These are phyloP conservation scores for Falco rusticolus DNA, from an alignment of 2,797 vertebrate genomes.

Conservation along the genomic window DNA sequence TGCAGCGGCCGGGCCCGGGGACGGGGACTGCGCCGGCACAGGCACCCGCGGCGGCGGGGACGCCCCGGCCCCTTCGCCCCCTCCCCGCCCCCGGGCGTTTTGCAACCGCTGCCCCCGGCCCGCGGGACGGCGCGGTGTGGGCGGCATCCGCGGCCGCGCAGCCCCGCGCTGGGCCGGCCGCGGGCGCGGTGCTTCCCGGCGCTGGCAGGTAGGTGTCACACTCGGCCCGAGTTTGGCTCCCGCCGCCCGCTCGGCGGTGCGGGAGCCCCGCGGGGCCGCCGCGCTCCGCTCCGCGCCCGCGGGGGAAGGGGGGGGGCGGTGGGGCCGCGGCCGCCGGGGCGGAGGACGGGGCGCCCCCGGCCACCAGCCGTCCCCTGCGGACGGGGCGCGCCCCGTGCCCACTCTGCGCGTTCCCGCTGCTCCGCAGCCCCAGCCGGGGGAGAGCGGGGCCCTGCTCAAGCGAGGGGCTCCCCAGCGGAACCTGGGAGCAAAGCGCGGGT, in stretches of 20 bases:
- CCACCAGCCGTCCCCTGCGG: neutral
- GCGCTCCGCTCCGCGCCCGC: neutral
- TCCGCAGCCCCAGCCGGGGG: neutral
- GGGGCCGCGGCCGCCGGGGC: neutral
- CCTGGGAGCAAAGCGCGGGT: neutral
- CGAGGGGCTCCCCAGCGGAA: neutral
- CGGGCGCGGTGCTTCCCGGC: slow-evolving; percentile 79
- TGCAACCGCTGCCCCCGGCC: neutral
- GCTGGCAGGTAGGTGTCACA: slow-evolving; percentile 98
- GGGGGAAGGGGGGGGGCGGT: too few species aligned
- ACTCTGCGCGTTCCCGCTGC: neutral
- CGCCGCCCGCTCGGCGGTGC: slow-evolving; percentile 16
- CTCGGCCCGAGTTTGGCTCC: slow-evolving; percentile 90
- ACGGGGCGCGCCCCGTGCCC: neutral
- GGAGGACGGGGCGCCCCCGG: neutral
- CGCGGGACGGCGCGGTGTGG: neutral
- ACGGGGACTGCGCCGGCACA: neutral
- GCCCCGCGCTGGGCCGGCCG: neutral
- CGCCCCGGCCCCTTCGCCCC: neutral
- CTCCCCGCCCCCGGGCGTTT: neutral
- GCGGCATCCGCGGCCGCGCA: neutral
- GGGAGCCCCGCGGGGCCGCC: neutral
- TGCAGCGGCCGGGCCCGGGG: slow-evolving; percentile 73
- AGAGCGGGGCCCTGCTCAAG: neutral
- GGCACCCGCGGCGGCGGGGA: neutral